These are phyloP conservation scores for Drosophila equinoxialis DNA, from an alignment of 1,140 invertebrate genomes.

Conservation along the genomic window DNA sequence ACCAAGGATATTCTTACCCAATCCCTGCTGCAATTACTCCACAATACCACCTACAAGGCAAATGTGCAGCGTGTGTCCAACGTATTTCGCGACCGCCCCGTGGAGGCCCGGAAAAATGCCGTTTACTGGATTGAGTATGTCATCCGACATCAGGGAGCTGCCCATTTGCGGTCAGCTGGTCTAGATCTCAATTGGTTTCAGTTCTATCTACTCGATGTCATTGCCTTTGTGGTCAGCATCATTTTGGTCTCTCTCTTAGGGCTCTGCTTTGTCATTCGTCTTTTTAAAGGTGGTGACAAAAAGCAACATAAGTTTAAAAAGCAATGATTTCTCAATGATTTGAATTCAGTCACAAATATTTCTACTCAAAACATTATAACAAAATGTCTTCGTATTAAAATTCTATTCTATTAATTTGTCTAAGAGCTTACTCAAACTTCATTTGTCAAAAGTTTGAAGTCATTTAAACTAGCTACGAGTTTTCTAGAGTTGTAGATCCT, in stretches of 20 bases:
- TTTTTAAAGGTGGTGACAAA: constrained; percentile 29
- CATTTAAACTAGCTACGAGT: no score
- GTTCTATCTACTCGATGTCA: constrained; percentile 86
- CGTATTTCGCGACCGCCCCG: constrained; percentile 85
- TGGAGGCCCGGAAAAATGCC: constrained; percentile 84
- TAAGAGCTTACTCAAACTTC: no score
- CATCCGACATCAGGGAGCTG: constrained; percentile 85
- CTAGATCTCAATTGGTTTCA: constrained; percentile 85
- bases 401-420: no score
- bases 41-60: constrained; percentile 82
- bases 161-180: constrained; percentile 85
- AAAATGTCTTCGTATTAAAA: no score
- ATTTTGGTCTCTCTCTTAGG: background rate
- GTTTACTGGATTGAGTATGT: constrained; percentile 87
- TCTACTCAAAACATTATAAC: no score
- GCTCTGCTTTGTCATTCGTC: constrained; percentile 28
- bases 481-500: no score
- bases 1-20: constrained; percentile 75
- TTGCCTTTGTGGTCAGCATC: constrained; percentile 35
- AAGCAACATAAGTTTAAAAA: constrained; percentile 33
- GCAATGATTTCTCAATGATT: constrained; percentile 16
- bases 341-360: no score
- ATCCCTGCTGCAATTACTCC: constrained; percentile 83
- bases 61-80: constrained; percentile 82
- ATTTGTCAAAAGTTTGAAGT: no score